Base-by-base conservation (phyloP, 2,797 vertebrate species). In the Sandelia bainsii region DNA sequence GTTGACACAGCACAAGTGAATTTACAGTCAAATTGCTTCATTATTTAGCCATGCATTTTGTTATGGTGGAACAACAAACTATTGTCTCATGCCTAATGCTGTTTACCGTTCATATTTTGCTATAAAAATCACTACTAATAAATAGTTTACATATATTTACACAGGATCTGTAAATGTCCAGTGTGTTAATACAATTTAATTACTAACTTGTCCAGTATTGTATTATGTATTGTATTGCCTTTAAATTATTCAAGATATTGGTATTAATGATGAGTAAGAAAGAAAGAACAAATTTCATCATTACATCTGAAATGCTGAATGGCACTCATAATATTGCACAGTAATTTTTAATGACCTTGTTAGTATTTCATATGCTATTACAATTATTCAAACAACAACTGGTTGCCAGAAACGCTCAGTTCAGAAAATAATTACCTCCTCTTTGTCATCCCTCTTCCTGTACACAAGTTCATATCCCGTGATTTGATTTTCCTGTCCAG, bases 391-490 rank as follows among this genome's bases (percentile, higher is more conserved):
- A 20, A 25, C 42, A 53, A 64, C 22, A 7, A 37, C 11, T 8
- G 2, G 3, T 23, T 54, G 14, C 17, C 32, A 42, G 45, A 37
- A 39, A 40, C 6, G 1, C 12, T 16, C 1, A 59, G n/a, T 23
- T 44, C 2, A 22, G 17, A 22, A 62, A 71, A 29, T 48, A 27
- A 57, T 90, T 94, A 99, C 98, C 96, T 99, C 98, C 45, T 98
- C 97, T 72, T 95, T 96, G 8, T 96, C 97, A 1, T 99, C 98
- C 48, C 96, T 96, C 82, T 97, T 98, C 93, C 94, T 98, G 91
- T 97, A 99, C 85, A 98, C 92, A n/a, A 99, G 93, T 80, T 98
- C 98, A 65, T 99, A 99, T 91, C 93, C 96, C 48, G 95, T 96
- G 74, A 99, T 98, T 62, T 96, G 96, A 82, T 98, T 98, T 83